Evolutionary conservation across 2,888 invertebrate species (phyloP), one percentile per base, ranked within the genome.

Genomic region (Aleiodes testaceus): DNA sequence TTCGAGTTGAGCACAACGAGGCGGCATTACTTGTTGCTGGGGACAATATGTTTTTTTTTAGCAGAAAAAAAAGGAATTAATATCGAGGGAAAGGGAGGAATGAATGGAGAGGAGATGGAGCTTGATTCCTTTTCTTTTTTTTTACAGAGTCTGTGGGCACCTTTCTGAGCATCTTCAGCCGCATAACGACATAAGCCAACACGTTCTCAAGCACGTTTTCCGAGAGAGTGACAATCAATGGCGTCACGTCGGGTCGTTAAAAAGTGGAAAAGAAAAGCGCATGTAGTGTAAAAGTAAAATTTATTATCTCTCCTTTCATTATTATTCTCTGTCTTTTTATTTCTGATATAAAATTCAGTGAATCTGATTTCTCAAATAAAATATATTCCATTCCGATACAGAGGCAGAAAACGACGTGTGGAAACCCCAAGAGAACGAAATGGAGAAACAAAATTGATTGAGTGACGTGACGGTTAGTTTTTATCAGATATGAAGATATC

Each of bases 381-480:
- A 49, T 14, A 49, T 14, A 14, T 49, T 16, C 16, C n/a, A n/a
- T 53, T 7, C 30, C 26, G 5, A 18, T 22, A 20, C 36, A 36
- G 4, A 26, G n/a, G n/a, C 36, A 36, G 36, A 36, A 9, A 9
- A 7, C 9, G 11, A 36, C 36, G 11, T 0, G 9, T 36, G 9
- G 36, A 12, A 18, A 42, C 18, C 59, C 53, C 53, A 12, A 30
- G 59, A 59, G 59, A 11, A 18, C 18, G n/a, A 30, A 9, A 77
- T 75, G 75, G 79, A 77, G 78, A 78, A 78, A 78, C 74, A 77
- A 80, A 82, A 82, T 82, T 82, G 81, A 82, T 82, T 79, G 82
- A 80, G 77, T 79, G 75, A 16, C 42, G 30, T 65, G 63, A 59
- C 16, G 59, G 59, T 59, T 59, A 18, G 16, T 18, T 59, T n/a